These are phyloP conservation scores for Galendromus occidentalis DNA, from an alignment of 1,140 invertebrate genomes.

Conservation along the genomic window DNA sequence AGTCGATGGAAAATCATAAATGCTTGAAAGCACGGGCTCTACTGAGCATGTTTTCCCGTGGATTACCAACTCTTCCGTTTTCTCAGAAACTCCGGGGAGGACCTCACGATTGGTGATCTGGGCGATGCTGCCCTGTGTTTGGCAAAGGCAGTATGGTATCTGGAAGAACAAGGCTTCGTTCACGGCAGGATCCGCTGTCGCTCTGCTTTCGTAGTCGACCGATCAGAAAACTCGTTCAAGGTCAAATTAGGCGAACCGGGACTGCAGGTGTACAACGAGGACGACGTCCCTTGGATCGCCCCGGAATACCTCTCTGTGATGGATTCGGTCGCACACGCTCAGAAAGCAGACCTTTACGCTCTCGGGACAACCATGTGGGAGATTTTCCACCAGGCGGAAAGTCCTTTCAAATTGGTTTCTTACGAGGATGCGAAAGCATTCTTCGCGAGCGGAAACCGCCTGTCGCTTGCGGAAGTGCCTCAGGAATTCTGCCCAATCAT, in stretches of 20 bases:
- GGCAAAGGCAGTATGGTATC: conserved; percentile 54
- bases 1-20: no score
- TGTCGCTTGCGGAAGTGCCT: conserved; percentile 40
- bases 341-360: conserved; percentile 60
- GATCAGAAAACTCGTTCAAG: conserved; percentile 42
- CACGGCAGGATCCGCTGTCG: conserved; percentile 67
- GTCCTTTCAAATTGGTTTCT: conserved; percentile 17
- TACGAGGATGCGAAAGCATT: not conserved
- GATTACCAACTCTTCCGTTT: no score
- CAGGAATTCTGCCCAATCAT: conserved; percentile 61
- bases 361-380: conserved; percentile 72
- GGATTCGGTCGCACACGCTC: conserved; percentile 26
- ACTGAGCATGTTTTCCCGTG: no score
- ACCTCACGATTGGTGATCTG: conserved; percentile 44
- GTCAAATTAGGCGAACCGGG: conserved; percentile 62
- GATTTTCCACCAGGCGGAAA: conserved; percentile 53
- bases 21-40: no score
- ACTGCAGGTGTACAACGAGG: conserved; percentile 28
- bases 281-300: conserved; percentile 16
- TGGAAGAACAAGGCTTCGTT: conserved; percentile 51
- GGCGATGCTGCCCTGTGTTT: conserved; percentile 52
- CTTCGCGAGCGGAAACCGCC: not conserved
- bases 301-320: conserved; percentile 20
- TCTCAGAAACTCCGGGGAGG: conserved; percentile 18
- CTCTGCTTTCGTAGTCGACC: conserved; percentile 49